These are phyloP conservation scores for Eumaeus atala DNA, from an alignment of 1,140 invertebrate genomes.

Conservation along the genomic window DNA sequence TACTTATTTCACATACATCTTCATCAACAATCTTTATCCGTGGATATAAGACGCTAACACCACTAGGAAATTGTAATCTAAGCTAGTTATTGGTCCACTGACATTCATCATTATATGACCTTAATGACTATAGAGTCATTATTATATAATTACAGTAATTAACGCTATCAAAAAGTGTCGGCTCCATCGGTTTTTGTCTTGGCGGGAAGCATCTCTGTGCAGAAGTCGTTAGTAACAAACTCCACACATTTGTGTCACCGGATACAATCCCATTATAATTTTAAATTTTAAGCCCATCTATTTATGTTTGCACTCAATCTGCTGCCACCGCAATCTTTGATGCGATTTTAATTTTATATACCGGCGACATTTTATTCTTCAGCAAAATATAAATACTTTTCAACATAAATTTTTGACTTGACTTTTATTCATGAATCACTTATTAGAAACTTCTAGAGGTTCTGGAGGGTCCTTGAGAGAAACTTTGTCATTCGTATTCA, in stretches of 20 bases:
- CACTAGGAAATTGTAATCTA: too few relatives aligned
- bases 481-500: too few relatives aligned
- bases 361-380: slow-evolving; percentile 13
- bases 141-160: too few relatives aligned
- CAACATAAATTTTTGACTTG: slow-evolving; percentile 19
- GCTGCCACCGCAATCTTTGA: slow-evolving; percentile 54
- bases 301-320: slow-evolving; percentile 62
- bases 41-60: too few relatives aligned
- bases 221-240: slow-evolving; percentile 74
- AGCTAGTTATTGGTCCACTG: too few relatives aligned
- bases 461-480: too few relatives aligned
- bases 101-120: too few relatives aligned
- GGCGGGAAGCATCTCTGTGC: slow-evolving; percentile 49
- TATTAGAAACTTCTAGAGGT: too few relatives aligned
- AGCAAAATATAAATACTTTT: slow-evolving; percentile 22
- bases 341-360: slow-evolving; percentile 52
- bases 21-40: too few relatives aligned
- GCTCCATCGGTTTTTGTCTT: slow-evolving; percentile 37
- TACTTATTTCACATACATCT: too few relatives aligned
- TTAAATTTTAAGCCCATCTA: slow-evolving; percentile 71
- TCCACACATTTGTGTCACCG: slow-evolving; percentile 74
- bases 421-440: slow-evolving; percentile 3
- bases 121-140: too few relatives aligned
- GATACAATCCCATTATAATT: slow-evolving; percentile 74
- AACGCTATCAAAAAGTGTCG: too few relatives aligned